A percentile compares a stretch with the other conserved stretches of the same genome.
Evolutionary conservation across 2,113 vertebrate genomes (phyloP).

Genomic region (Mus spicilegus): DNA sequence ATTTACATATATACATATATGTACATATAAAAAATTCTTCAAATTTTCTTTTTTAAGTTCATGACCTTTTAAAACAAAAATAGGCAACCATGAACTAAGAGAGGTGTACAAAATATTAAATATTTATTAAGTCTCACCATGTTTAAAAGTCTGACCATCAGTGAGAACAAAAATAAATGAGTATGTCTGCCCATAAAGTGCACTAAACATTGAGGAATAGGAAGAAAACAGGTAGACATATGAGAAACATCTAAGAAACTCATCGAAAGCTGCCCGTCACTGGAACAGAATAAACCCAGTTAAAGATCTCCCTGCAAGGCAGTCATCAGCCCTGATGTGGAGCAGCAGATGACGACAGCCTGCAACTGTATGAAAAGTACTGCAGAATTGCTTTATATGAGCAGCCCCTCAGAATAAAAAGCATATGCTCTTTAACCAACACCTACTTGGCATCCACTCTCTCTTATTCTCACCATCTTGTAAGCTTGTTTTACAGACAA

Average conservation of each 20-base stretch:
- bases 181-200: not conserved
- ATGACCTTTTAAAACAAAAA: not conserved
- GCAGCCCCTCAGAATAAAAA: conserved; percentile 17
- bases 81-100: not conserved
- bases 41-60: not conserved
- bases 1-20: not conserved
- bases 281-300: not conserved
- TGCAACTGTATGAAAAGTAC: not conserved
- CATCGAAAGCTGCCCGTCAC: not conserved
- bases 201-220: not conserved
- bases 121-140: not conserved
- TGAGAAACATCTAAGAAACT: not conserved
- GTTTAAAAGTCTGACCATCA: not conserved
- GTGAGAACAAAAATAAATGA: not conserved
- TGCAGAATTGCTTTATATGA: not conserved
- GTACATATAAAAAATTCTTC: not conserved
- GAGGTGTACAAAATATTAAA: not conserved
- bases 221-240: not conserved
- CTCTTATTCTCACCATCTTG: conserved; percentile 13
- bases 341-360: not conserved
- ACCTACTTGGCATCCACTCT: conserved; percentile 44
- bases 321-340: not conserved
- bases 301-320: not conserved
- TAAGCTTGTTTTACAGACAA: conserved; percentile 56
- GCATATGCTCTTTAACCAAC: not conserved